phyloP scores from a whole-genome alignment of 2,888 invertebrate genomes.

The Eubasilissa splendida region DNA sequence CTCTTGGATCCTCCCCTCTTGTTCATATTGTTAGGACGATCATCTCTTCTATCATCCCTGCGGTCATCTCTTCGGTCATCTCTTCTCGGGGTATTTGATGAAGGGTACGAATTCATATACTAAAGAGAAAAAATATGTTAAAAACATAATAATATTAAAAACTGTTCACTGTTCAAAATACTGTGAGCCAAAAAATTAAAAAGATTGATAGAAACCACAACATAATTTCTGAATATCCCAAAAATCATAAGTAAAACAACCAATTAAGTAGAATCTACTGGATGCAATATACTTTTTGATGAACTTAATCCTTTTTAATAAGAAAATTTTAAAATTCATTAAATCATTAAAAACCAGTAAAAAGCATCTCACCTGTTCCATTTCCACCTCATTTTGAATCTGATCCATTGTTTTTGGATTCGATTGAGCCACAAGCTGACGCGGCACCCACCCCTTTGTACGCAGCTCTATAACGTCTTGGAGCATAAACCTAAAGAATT shows the following conservation, averaged over 20 bases:
- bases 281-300: no score
- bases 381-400: constrained; percentile 91
- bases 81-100: constrained; percentile 15
- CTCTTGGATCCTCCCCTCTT: constrained; percentile 65
- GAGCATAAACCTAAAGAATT: constrained; percentile 78
- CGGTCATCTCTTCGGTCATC: constrained; percentile 69
- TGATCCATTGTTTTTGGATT: constrained; percentile 96
- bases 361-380: constrained; percentile 73
- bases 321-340: no score
- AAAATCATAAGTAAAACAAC: no score
- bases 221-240: no score
- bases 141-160: background rate
- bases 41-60: constrained; percentile 64
- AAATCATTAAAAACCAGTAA: background rate
- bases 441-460: constrained; percentile 86
- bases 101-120: constrained; percentile 2
- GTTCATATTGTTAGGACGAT: constrained; percentile 69
- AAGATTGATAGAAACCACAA: no score
- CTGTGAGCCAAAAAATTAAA: background rate
- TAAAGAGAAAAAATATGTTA: constrained; percentile 2
- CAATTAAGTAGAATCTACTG: no score
- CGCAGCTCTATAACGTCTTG: constrained; percentile 94
- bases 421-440: constrained; percentile 75
- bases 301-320: no score
- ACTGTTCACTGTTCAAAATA: background rate